A percentile compares a stretch with the other conserved stretches of the same genome.
Conservation (phyloP, 2,113 vertebrate species). For the Nyctibius bracteatus region DNA sequence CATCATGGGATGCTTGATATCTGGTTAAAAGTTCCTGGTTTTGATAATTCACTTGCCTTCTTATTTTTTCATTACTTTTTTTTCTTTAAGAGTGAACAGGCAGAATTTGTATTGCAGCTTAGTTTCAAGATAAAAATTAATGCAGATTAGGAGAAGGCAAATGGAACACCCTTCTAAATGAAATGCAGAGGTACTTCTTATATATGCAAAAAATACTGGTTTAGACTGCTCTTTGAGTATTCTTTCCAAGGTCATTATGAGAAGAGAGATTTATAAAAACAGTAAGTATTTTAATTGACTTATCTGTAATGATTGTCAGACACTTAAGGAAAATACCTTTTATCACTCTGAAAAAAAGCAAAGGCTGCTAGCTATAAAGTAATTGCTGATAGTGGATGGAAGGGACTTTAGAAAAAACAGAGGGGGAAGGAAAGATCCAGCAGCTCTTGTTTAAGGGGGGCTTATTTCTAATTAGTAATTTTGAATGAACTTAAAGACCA, state of each 20-base stretch:
- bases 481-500: background rate
- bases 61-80: background rate
- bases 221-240: background rate
- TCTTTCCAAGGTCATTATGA: background rate
- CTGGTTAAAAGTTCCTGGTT: background rate
- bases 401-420: background rate
- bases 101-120: background rate
- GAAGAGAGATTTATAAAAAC: background rate
- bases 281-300: background rate
- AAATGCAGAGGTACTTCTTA: background rate
- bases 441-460: background rate
- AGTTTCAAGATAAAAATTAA: constrained; percentile 3
- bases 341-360: background rate
- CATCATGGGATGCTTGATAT: background rate
- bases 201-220: background rate
- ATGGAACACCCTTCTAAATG: background rate
- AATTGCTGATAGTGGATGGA: background rate
- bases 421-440: background rate
- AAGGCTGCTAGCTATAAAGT: background rate
- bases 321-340: background rate
- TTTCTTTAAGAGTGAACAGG: background rate
- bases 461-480: background rate
- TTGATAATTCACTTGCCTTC: background rate
- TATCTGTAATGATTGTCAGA: background rate
- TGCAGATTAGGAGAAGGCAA: background rate